phyloP scores from a whole-genome alignment of 2,888 invertebrate genomes.

The Pollenia angustigena region DNA sequence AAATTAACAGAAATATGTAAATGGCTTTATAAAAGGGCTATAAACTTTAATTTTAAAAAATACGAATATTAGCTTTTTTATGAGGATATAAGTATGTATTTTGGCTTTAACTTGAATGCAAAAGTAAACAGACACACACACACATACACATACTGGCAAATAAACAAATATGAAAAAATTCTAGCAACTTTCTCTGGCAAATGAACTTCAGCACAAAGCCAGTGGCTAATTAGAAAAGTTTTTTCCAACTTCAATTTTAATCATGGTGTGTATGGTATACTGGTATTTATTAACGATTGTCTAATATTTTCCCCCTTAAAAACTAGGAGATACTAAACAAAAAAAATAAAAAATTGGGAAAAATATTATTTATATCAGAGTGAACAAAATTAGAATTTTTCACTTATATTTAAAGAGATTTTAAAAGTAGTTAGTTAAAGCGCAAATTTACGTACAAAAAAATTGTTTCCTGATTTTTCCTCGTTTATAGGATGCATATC shows the following conservation, averaged over 20 bases:
- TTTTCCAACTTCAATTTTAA: slow-evolving; percentile 54
- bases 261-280: slow-evolving; percentile 23
- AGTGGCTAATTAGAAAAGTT: slow-evolving; percentile 82
- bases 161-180: slow-evolving; percentile 16
- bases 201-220: slow-evolving; percentile 73
- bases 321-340: background rate
- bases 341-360: background rate
- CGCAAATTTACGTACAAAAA: no score
- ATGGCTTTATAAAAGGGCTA: slow-evolving; percentile 48
- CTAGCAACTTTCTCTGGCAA: slow-evolving; percentile 71
- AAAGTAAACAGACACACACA: slow-evolving; percentile 27
- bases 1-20: slow-evolving; percentile 41
- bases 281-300: slow-evolving; percentile 23
- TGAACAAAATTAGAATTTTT: background rate
- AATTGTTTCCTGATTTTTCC: no score
- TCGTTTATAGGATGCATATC: no score
- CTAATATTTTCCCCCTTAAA: background rate
- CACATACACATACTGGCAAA: background rate
- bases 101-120: slow-evolving; percentile 34
- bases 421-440: no score
- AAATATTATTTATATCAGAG: background rate
- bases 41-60: slow-evolving; percentile 60
- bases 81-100: background rate
- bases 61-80: slow-evolving; percentile 55
- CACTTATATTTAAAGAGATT: background rate